phyloP scores from a whole-genome alignment of 2,797 vertebrate species.

The Chaenodraco wilsoni region DNA sequence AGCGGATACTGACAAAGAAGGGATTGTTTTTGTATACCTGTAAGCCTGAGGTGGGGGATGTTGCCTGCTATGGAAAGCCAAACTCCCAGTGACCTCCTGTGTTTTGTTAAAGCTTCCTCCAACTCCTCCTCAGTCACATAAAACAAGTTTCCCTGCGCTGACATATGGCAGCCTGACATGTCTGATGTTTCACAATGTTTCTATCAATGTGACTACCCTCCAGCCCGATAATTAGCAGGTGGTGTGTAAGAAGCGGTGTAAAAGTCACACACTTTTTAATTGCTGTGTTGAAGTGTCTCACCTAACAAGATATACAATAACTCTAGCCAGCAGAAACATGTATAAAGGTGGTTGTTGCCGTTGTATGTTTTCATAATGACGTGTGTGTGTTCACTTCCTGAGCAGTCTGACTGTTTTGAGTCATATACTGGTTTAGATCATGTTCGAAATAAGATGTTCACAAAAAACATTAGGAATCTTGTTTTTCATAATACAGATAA shows the following conservation, averaged over 20 bases:
- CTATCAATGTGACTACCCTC: conserved; percentile 1
- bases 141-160: conserved; percentile 18
- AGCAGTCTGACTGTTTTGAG: background rate
- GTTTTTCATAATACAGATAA: background rate
- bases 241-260: conserved; percentile 25
- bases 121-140: conserved; percentile 16
- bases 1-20: conserved; percentile 14
- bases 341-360: background rate
- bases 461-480: background rate
- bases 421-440: conserved; percentile 7
- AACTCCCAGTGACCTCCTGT: conserved; percentile 56
- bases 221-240: conserved; percentile 47
- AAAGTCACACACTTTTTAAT: conserved; percentile 6
- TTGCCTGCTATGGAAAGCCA: conserved; percentile 47
- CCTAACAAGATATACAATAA: conserved; percentile 14
- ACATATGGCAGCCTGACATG: conserved; percentile 45
- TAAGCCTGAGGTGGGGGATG: conserved; percentile 55
- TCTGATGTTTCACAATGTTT: conserved; percentile 26
- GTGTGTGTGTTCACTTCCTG: background rate
- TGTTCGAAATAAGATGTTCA: background rate
- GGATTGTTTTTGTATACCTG: conserved; percentile 36
- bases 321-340: conserved; percentile 14
- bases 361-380: conserved; percentile 10
- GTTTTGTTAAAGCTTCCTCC: conserved; percentile 33
- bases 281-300: conserved; percentile 24